phyloP scores from a whole-genome alignment of 2,113 vertebrate species.

The Clupea harengus region DNA sequence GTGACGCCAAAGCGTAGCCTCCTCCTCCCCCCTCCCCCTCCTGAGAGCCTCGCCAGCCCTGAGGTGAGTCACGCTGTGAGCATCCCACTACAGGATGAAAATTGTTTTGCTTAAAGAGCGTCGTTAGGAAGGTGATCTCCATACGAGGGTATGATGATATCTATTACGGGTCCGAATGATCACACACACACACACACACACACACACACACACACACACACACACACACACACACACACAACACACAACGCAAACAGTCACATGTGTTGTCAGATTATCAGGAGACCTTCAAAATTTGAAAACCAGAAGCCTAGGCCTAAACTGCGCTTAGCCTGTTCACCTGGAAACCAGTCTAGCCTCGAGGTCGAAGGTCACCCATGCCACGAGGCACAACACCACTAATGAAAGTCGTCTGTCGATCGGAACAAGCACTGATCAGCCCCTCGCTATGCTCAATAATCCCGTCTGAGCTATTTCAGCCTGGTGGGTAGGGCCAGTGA shows the following conservation, averaged over 20 bases:
- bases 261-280: neutral
- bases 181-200: slow-evolving; percentile 1
- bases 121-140: neutral
- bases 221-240: neutral
- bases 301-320: neutral
- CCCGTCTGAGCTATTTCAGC: neutral
- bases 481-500: neutral
- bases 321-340: neutral
- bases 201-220: neutral
- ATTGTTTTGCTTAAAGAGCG: neutral
- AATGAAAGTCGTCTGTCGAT: neutral
- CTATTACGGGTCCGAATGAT: neutral
- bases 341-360: neutral
- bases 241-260: too few species aligned
- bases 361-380: neutral
- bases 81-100: neutral
- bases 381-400: neutral
- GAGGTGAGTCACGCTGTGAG: neutral
- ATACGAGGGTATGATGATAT: neutral
- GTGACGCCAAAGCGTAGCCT: neutral
- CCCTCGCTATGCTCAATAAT: neutral
- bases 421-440: neutral
- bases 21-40: neutral
- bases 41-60: neutral
- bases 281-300: neutral